A percentile compares a stretch with the other conserved stretches of the same genome.
Conservation (phyloP, 2,888 invertebrate species). For the Eupeodes latifasciatus region DNA sequence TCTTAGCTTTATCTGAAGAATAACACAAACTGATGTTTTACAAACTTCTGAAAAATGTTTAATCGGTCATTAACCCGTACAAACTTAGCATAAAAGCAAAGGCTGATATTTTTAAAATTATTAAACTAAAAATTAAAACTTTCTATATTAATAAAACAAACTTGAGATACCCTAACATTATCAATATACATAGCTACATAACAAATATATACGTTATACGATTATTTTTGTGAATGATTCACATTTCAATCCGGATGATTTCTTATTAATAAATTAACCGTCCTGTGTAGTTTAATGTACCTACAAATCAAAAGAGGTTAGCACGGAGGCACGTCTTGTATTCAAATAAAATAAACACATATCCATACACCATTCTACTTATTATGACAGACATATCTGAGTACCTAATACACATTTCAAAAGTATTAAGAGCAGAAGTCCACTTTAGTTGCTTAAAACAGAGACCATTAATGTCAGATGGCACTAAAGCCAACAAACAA, state of each 20-base stretch:
- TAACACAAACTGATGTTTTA: no score
- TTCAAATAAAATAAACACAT: background rate
- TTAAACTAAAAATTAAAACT: no score
- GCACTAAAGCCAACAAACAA: slow-evolving; percentile 36
- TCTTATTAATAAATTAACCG: slow-evolving; percentile 46
- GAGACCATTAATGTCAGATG: slow-evolving; percentile 47
- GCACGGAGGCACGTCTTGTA: slow-evolving; percentile 22
- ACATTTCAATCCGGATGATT: slow-evolving; percentile 19
- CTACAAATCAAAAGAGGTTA: slow-evolving; percentile 10
- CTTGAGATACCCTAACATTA: background rate
- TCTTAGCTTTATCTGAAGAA: no score
- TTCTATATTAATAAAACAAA: slow-evolving; percentile 1
- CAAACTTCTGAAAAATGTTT: no score
- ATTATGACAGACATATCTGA: background rate
- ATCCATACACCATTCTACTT: background rate
- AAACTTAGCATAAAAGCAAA: no score
- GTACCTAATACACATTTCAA: slow-evolving; percentile 22
- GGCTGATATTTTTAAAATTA: no score
- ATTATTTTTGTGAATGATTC: slow-evolving; percentile 23
- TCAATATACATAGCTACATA: background rate
- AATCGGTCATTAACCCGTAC: no score
- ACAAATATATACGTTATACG: background rate
- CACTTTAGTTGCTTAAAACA: background rate
- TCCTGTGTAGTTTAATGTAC: slow-evolving; percentile 37
- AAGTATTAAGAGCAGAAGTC: slow-evolving; percentile 22